Evolutionary conservation across 2,797 vertebrate species (phyloP), one percentile per base, ranked within the genome.

Genomic region (Spinibarbus caldwelli): DNA sequence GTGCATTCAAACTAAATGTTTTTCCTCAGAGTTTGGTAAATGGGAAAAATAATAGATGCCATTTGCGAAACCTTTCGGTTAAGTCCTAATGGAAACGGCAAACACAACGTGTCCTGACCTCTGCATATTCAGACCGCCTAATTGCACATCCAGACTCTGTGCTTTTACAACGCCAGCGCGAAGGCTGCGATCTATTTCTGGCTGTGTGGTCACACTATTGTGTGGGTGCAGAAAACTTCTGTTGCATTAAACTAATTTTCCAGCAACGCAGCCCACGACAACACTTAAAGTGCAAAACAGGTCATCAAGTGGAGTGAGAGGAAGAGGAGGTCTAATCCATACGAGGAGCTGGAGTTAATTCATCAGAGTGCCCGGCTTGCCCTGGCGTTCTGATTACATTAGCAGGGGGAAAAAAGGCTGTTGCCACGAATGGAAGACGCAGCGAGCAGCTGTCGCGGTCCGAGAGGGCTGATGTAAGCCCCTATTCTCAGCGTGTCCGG

Each of bases 391-490:
- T 90, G 87, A 91, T 91, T 90, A 89, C 88, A 90, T 89, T 89
- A 88, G 77, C 78, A n/a, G 87, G 77, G 91, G 91, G 92, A 91
- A 86, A 82, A 76, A 82, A 82, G 92, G 91, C 88, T 91, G 91
- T 94, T 92, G 93, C 93, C 91, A 94, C 91, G 94, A 95, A 94
- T 93, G 92, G 93, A 93, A 86, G 93, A 92, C 90, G 90, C 92
- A 96, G 96, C 87, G 84, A 97, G 96, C 98, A 98, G 97, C 96
- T 96, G 94, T 96, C 96, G 96, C 95, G 87, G 92, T 93, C 93
- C 92, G 89, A 87, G 80, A 59, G 91, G 92, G 94, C 93, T 95
- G 95, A 93, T 95, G 95, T 95, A 95, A 95, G 93, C 92, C 90
- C 94, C 95, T 96, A 91, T 92, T 93, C 93, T 94, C 90, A 91